Conservation (phyloP, 2,113 vertebrate species). For the Edolisoma coerulescens region DNA sequence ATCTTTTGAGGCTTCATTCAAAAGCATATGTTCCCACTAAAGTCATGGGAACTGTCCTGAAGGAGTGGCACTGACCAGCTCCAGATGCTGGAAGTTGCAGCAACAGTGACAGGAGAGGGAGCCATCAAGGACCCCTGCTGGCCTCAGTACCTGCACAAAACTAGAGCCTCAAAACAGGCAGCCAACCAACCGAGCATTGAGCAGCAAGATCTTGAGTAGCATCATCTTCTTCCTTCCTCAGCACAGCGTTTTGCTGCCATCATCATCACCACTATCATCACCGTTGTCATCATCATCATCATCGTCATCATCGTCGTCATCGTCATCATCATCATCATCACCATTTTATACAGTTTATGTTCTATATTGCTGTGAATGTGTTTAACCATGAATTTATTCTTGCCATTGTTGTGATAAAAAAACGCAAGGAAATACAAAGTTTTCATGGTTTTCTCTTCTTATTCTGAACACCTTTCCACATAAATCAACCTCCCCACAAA, state of each 20-base stretch:
- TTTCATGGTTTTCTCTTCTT: background rate
- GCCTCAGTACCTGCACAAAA: background rate
- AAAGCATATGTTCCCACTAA: background rate
- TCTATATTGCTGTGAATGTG: background rate
- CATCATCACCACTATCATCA: background rate
- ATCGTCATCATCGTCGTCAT: background rate
- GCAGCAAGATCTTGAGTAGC: background rate
- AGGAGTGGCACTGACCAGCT: background rate
- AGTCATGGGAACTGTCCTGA: background rate
- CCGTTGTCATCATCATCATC: background rate
- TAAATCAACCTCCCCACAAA: background rate
- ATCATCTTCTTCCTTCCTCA: background rate
- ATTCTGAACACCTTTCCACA: background rate
- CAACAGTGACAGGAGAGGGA: background rate
- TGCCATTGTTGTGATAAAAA: background rate
- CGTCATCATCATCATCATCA: background rate
- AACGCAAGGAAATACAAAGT: background rate
- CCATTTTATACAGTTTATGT: background rate
- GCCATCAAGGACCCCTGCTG: background rate
- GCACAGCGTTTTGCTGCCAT: background rate
- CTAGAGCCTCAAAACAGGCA: background rate
- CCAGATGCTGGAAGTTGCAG: background rate
- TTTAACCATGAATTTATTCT: background rate
- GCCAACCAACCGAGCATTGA: background rate
- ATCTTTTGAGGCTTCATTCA: background rate